A percentile compares a stretch with the other conserved stretches of the same genome.
Conservation (phyloP, 2,113 vertebrate genomes). For the Rhinogobius similis region DNA sequence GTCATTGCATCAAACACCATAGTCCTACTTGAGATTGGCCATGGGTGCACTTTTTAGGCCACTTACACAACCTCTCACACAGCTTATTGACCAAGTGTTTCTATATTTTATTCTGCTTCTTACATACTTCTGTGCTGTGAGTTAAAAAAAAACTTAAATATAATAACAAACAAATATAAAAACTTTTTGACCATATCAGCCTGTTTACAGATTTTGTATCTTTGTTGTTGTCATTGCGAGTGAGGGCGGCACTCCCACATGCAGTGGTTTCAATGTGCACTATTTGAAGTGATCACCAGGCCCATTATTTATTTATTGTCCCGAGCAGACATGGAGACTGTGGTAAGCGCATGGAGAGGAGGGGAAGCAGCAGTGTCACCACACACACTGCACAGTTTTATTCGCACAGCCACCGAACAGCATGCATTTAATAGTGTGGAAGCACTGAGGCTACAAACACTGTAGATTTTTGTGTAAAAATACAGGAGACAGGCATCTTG, state of each 20-base stretch:
- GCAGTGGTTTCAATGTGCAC: constrained; percentile 63
- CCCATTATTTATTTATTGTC: constrained; percentile 79
- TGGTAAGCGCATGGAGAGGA: constrained; percentile 68
- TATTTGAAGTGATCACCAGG: constrained; percentile 72
- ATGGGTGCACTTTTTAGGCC: constrained; percentile 43
- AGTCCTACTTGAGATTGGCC: constrained; percentile 50
- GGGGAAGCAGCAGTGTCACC: constrained; percentile 52
- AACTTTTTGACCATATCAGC: constrained; percentile 36
- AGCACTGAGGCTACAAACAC: constrained; percentile 4
- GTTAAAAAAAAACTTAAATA: neutral
- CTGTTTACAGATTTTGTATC: constrained; percentile 30
- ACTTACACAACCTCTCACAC: constrained; percentile 48
- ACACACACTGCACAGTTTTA: constrained; percentile 47
- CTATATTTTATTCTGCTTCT: constrained; percentile 4
- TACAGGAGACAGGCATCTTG: constrained; percentile 9
- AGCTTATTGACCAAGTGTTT: constrained; percentile 31
- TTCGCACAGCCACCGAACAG: constrained; percentile 31
- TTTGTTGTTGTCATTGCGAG: constrained; percentile 61
- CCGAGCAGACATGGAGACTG: constrained; percentile 75
- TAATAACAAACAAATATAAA: neutral
- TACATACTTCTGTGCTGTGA: constrained; percentile 1
- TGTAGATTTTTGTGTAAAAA: neutral
- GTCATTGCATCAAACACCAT: constrained; percentile 79
- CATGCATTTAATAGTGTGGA: constrained; percentile 22
- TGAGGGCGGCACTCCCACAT: constrained; percentile 65